phyloP scores from a whole-genome alignment of 2,888 invertebrate genomes.

The Branchinecta sandiegonensis region DNA sequence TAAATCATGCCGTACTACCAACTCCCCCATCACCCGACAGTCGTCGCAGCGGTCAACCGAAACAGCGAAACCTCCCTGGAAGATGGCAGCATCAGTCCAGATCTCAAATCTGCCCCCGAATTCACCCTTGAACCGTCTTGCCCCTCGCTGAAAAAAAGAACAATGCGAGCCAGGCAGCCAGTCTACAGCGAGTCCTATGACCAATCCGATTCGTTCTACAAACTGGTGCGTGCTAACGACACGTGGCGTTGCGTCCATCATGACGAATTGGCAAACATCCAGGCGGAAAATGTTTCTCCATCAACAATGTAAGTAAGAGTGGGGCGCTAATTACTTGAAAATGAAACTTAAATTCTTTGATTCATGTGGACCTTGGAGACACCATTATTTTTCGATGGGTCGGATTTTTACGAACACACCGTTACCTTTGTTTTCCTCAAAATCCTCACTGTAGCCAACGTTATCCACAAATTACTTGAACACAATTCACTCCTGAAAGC shows the following conservation, averaged over 20 bases:
- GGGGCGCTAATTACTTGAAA: too few relatives aligned
- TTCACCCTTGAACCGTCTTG: background rate
- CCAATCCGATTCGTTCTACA: slow-evolving; percentile 2
- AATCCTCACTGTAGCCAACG: too few relatives aligned
- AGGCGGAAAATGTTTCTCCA: background rate
- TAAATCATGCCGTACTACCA: background rate
- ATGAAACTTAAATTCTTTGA: too few relatives aligned
- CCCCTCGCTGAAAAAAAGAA: background rate
- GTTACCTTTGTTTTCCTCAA: too few relatives aligned
- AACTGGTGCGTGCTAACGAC: slow-evolving; percentile 9
- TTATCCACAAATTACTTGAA: too few relatives aligned
- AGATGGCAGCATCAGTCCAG: background rate
- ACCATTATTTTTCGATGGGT: too few relatives aligned
- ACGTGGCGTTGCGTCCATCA: background rate
- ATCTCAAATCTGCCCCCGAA: background rate
- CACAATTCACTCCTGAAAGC: too few relatives aligned
- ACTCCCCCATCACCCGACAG: background rate
- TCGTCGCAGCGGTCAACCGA: background rate
- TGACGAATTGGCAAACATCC: background rate
- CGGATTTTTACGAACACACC: too few relatives aligned
- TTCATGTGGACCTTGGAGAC: too few relatives aligned
- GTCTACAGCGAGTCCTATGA: background rate
- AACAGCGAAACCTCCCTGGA: background rate
- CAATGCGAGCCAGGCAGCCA: background rate
- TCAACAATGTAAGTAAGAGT: background rate